phyloP scores from a whole-genome alignment of 1,140 invertebrate species.

The Penaeus japonicus region DNA sequence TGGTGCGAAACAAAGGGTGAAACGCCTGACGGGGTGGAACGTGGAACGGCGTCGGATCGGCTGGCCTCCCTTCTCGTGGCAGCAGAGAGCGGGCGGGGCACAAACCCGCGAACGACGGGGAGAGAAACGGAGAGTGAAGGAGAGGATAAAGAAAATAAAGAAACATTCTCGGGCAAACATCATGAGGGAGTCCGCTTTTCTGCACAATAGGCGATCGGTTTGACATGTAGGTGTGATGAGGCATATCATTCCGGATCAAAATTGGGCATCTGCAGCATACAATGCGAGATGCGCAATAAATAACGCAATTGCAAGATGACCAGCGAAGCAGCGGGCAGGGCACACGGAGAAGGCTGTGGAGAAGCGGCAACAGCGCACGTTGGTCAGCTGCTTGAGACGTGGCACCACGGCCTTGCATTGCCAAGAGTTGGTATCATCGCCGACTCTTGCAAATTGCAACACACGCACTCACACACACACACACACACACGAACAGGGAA shows the following conservation, averaged over 20 bases:
- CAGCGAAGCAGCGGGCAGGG: neutral
- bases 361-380: neutral
- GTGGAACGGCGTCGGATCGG: no score
- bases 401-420: slow-evolving; percentile 15
- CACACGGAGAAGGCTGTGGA: neutral
- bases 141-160: neutral
- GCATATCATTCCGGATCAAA: no score
- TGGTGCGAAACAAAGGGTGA: no score
- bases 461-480: slow-evolving; percentile 13
- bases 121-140: slow-evolving; percentile 4
- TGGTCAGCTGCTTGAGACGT: neutral
- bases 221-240: no score
- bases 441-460: slow-evolving; percentile 25
- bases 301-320: neutral
- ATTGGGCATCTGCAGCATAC: neutral
- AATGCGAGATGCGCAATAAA: neutral
- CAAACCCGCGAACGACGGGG: neutral
- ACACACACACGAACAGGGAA: no score
- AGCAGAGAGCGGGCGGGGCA: neutral
- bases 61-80: no score
- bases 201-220: neutral
- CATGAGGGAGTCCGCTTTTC: neutral
- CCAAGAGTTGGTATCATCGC: slow-evolving; percentile 28
- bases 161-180: neutral
- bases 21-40: no score